Evolutionary conservation across 2,113 vertebrate species (phyloP).

Genomic region (Aix galericulata): DNA sequence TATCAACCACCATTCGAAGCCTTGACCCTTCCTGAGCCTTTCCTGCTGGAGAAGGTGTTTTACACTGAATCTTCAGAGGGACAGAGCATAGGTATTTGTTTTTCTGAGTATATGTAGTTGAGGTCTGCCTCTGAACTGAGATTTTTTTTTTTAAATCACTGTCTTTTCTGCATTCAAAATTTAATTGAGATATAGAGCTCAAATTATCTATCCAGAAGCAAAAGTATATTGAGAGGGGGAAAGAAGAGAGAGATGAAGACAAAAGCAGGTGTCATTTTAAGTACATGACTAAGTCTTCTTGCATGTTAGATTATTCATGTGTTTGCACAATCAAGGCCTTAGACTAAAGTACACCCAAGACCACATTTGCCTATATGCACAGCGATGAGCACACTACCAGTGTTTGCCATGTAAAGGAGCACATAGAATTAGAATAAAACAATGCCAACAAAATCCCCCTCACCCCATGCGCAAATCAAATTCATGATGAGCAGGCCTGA

Average conservation of each 20-base stretch:
- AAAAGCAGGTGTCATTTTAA: conserved; percentile 44
- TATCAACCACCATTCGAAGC: accelerated
- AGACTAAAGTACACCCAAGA: conserved; percentile 4
- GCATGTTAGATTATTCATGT: conserved; percentile 29
- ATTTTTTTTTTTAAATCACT: background rate
- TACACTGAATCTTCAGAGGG: background rate
- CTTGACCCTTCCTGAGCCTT: background rate
- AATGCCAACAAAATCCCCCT: conserved; percentile 66
- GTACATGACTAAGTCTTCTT: background rate
- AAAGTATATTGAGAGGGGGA: background rate
- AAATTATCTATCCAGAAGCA: background rate
- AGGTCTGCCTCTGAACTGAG: background rate
- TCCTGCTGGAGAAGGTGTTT: background rate
- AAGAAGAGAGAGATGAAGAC: background rate
- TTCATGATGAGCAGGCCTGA: conserved; percentile 72
- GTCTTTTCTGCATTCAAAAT: background rate
- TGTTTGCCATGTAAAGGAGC: conserved; percentile 51
- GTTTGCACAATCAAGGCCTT: conserved; percentile 10
- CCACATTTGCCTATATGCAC: conserved; percentile 19
- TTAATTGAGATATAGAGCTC: background rate
- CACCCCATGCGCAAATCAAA: conserved; percentile 70
- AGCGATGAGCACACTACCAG: conserved; percentile 2
- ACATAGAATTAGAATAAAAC: conserved; percentile 55
- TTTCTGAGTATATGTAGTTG: background rate
- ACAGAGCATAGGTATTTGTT: background rate